Conservation (phyloP, 1,140 invertebrate genomes). For the Drosophila kohkoa region DNA sequence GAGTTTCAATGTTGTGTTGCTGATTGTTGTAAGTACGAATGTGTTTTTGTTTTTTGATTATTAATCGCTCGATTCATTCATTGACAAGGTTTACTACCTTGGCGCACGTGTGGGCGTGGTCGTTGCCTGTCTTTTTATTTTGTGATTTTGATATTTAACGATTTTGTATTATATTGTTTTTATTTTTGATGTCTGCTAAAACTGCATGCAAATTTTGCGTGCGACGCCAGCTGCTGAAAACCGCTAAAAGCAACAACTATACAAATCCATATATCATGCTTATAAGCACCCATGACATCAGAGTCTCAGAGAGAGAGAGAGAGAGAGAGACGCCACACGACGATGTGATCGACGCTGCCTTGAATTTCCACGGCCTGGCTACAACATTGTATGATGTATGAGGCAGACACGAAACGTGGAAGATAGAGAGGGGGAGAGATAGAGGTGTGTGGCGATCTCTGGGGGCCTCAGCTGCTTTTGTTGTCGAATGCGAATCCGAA, state of each 20-base stretch:
- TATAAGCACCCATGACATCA: slow-evolving; percentile 56
- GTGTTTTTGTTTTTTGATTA: slow-evolving; percentile 25
- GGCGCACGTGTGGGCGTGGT: slow-evolving; percentile 34
- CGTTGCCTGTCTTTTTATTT: slow-evolving; percentile 24
- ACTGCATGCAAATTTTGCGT: slow-evolving; percentile 58
- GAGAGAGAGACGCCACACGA: slow-evolving; percentile 33
- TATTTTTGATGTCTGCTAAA: slow-evolving; percentile 38
- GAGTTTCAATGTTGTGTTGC: slow-evolving; percentile 37
- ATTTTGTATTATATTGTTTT: neutral
- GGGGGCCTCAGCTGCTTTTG: slow-evolving; percentile 37
- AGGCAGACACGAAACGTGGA: neutral
- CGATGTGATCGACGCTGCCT: slow-evolving; percentile 49
- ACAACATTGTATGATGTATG: neutral
- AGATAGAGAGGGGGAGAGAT: neutral
- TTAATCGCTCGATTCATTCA: slow-evolving; percentile 49
- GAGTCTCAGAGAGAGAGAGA: slow-evolving; percentile 23
- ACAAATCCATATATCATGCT: slow-evolving; percentile 49
- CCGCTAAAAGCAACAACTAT: slow-evolving; percentile 13
- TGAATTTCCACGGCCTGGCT: slow-evolving; percentile 45
- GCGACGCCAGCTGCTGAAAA: slow-evolving; percentile 40
- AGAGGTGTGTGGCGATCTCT: slow-evolving; percentile 8
- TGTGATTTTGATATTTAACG: neutral
- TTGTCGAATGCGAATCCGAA: slow-evolving; percentile 36
- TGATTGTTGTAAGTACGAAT: slow-evolving; percentile 18
- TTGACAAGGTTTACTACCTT: slow-evolving; percentile 45